Evolutionary conservation across 92 coral and sea anemone species (phyloP).

Genomic region (Epizoanthus ramosus): DNA sequence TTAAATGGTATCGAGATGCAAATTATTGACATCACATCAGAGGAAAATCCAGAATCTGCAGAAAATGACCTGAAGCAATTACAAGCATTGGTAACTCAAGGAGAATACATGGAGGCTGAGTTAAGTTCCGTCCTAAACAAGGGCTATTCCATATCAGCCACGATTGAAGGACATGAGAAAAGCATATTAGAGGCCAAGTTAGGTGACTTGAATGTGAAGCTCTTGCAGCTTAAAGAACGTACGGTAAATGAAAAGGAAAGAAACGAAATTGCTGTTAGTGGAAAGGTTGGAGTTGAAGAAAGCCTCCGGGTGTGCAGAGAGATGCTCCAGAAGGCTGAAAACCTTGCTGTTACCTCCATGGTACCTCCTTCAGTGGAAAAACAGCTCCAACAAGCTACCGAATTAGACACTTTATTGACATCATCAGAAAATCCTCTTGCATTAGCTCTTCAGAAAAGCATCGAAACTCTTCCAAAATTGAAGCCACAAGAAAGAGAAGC

Average conservation of each 20-base stretch:
- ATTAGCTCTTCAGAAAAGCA: slow-evolving; percentile 42
- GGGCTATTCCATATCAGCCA: slow-evolving; percentile 37
- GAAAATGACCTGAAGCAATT: slow-evolving; percentile 36
- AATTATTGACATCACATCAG: neutral
- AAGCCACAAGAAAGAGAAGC: slow-evolving; percentile 66
- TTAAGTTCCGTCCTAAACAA: slow-evolving; percentile 18
- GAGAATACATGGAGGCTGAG: slow-evolving; percentile 18
- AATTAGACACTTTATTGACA: slow-evolving; percentile 32
- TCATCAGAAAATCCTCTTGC: slow-evolving; percentile 63
- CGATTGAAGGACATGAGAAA: slow-evolving; percentile 9
- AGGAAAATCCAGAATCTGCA: slow-evolving; percentile 30
- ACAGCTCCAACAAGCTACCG: slow-evolving; percentile 50
- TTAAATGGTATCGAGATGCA: slow-evolving; percentile 15
- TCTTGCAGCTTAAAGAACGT: slow-evolving; percentile 63
- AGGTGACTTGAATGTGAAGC: slow-evolving; percentile 56
- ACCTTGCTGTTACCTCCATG: slow-evolving; percentile 25
- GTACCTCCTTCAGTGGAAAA: slow-evolving; percentile 43
- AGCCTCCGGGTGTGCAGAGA: slow-evolving; percentile 62
- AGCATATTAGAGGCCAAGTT: slow-evolving; percentile 41
- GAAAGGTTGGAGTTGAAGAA: slow-evolving; percentile 54
- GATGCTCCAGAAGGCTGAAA: slow-evolving; percentile 59
- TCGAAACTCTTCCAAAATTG: slow-evolving; percentile 48
- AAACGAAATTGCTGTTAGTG: slow-evolving; percentile 49
- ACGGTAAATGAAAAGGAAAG: slow-evolving; percentile 49
- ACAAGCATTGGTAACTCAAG: slow-evolving; percentile 9